These are phyloP conservation scores for Procambarus virginalis DNA, from an alignment of 1,140 invertebrate genomes.

Conservation along the genomic window DNA sequence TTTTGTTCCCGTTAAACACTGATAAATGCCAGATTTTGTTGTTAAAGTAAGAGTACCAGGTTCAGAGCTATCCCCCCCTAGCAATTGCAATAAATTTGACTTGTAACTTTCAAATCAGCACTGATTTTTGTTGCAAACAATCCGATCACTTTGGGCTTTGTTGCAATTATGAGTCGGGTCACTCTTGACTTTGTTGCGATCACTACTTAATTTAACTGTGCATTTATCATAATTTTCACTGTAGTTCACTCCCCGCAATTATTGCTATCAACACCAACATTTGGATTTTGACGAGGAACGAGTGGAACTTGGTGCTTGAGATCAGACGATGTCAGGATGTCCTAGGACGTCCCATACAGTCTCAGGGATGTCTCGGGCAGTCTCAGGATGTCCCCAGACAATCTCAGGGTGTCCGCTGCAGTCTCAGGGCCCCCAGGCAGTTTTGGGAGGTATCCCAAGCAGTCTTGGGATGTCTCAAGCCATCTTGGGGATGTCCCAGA, in stretches of 20 bases:
- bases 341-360: too few species aligned
- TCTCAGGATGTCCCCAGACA: too few species aligned
- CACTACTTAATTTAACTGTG: background rate
- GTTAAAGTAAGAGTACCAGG: background rate
- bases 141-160: background rate
- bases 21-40: background rate
- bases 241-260: background rate
- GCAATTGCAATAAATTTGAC: background rate
- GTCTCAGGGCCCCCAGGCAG: background rate
- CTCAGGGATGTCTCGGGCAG: too few species aligned
- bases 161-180: background rate
- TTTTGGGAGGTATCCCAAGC: too few species aligned
- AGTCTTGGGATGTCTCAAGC: too few species aligned
- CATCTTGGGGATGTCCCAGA: too few species aligned
- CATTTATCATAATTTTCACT: too few species aligned
- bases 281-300: conserved; percentile 4
- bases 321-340: background rate
- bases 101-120: background rate
- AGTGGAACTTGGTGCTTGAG: conserved; percentile 5
- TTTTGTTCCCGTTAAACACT: background rate
- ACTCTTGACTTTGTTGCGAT: background rate
- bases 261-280: background rate
- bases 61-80: background rate
- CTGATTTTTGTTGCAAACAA: background rate
- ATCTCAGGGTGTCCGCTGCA: too few species aligned